Conservation (phyloP, 2,888 invertebrate species). For the Leptinotarsa tumamoca region DNA sequence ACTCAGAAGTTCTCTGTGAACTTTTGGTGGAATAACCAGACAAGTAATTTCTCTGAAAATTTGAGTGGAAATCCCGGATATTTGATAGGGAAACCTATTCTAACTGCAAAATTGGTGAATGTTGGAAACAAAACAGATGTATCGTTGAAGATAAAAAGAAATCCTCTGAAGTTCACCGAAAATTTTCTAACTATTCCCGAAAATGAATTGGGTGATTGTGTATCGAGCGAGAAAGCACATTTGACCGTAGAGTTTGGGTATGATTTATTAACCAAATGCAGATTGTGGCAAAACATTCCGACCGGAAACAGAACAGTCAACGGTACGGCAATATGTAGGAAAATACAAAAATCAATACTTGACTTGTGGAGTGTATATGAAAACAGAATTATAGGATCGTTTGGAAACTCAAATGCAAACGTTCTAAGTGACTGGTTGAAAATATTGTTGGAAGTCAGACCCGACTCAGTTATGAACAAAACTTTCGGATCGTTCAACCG, state of each 20-base stretch:
- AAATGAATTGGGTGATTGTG: conserved; percentile 67
- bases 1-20: conserved; percentile 58
- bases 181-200: conserved; percentile 64
- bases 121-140: conserved; percentile 58
- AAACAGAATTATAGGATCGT: conserved; percentile 65
- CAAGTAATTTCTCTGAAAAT: conserved; percentile 54
- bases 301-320: conserved; percentile 46
- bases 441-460: conserved; percentile 63
- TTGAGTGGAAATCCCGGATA: conserved; percentile 86
- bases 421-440: conserved; percentile 68
- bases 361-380: conserved; percentile 55
- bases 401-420: conserved; percentile 67
- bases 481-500: conserved; percentile 60
- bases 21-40: conserved; percentile 60
- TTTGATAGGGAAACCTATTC: conserved; percentile 73
- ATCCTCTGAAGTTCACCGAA: conserved; percentile 50
- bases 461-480: conserved; percentile 54
- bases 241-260: conserved; percentile 67
- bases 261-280: conserved; percentile 68
- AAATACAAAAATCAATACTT: conserved; percentile 59
- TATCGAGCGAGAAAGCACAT: conserved; percentile 61
- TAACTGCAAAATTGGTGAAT: conserved; percentile 64
- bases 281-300: conserved; percentile 47
- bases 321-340: conserved; percentile 56
- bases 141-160: conserved; percentile 48